Conservation (phyloP, 1,140 invertebrate species). For the Belonocnema kinseyi region DNA sequence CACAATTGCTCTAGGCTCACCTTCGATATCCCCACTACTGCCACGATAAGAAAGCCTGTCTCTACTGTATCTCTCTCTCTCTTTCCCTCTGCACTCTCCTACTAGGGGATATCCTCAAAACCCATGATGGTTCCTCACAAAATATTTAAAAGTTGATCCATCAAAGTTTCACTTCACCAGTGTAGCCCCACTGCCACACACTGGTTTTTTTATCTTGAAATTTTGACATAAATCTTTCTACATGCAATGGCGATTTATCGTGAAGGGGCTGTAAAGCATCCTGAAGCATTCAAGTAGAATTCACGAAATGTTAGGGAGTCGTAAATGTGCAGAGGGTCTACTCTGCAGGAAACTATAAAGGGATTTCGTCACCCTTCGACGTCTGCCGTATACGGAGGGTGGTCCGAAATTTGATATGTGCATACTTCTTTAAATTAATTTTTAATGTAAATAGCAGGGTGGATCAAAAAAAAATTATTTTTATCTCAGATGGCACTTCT, state of each 20-base stretch:
- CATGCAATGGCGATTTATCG: constrained; percentile 38
- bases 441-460: background rate
- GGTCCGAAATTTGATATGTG: constrained; percentile 17
- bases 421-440: constrained; percentile 8
- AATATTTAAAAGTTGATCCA: too few relatives aligned
- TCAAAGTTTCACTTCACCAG: too few relatives aligned
- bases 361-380: constrained; percentile 6
- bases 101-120: too few relatives aligned
- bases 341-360: constrained; percentile 10
- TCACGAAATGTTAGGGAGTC: constrained; percentile 37
- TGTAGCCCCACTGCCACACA: too few relatives aligned
- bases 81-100: too few relatives aligned
- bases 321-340: constrained; percentile 17
- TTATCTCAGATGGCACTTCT: too few relatives aligned
- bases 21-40: too few relatives aligned
- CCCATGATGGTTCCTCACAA: too few relatives aligned
- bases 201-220: too few relatives aligned
- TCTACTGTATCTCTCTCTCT: too few relatives aligned
- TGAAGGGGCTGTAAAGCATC: constrained; percentile 25
- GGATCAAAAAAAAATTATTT: background rate
- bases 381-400: background rate
- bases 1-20: too few relatives aligned
- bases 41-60: too few relatives aligned
- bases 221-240: constrained; percentile 4
- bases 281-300: constrained; percentile 23